Base-by-base conservation (phyloP, 2,797 vertebrate species). In the Gobio occitaniae region DNA sequence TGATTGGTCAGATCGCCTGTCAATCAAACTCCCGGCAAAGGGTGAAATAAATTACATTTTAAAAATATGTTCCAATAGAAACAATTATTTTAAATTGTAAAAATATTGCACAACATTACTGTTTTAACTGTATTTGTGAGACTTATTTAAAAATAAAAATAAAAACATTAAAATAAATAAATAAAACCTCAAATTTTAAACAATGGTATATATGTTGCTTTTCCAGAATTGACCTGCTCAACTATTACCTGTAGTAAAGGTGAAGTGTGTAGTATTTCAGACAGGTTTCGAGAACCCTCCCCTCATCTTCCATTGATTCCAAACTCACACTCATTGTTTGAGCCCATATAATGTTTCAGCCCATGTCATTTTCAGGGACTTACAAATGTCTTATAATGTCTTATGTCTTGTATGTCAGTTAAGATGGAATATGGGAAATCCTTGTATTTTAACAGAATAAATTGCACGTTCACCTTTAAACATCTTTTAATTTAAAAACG, bases 391-490 rank as follows among this genome's bases (percentile, higher is more conserved):
- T 47, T 25, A n/a, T 71, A 48, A 71, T 47, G 25, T 47, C 17
- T 41, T 41, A 41, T 69, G 41, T 32, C 32, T 32, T 32, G 32
- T 32, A 32, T 32, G 17, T 38, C 6, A n/a, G 5, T 70, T 70
- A 13, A 70, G 41, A 1, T 47, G 21, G 6, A 41, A 47, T 29
- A 71, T 15, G 0, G 8, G 3, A 71, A 48, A 71, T 48, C 12
- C n/a, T 6, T 72, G n/a, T 50, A 48, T 72, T 72, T 48, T 29
- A 29, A 72, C n/a, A n/a, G 41, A n/a, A 47, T 70, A 70, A 70
- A 15, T 25, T 44, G 21, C 21, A 70, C 68, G n/a, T n/a, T 70
- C 6, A 47, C 38, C 38, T 69, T 44, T 70, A 69, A 69, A 70
- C 68, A n/a, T 69, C 1, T 69, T 41, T 41, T 44, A 10, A 11